phyloP scores from a whole-genome alignment of 2,113 vertebrate species.

The Amphiprion percula region DNA sequence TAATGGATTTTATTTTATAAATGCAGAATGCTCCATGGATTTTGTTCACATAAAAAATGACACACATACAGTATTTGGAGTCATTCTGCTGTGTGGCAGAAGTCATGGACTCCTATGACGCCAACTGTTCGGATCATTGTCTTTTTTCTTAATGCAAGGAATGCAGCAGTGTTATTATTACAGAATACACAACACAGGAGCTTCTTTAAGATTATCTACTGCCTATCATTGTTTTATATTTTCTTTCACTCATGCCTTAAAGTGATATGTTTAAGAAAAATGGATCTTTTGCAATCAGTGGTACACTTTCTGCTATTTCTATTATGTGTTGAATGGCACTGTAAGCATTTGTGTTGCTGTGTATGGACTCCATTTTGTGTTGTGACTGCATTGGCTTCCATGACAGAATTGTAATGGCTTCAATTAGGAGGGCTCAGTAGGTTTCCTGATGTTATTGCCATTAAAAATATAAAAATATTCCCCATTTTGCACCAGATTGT shows the following conservation, averaged over 20 bases:
- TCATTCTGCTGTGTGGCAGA: too few relatives aligned
- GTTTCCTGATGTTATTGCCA: constrained; percentile 18
- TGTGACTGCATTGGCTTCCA: neutral
- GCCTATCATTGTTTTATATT: too few relatives aligned
- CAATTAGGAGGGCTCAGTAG: constrained; percentile 17
- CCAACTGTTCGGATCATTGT: too few relatives aligned
- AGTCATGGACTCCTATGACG: too few relatives aligned
- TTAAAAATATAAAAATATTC: neutral
- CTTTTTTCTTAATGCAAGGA: too few relatives aligned
- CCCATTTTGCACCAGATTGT: neutral
- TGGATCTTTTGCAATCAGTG: too few relatives aligned
- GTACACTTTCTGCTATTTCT: neutral
- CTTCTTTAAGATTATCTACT: too few relatives aligned
- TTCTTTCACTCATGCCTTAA: too few relatives aligned
- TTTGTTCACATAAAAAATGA: constrained; percentile 12
- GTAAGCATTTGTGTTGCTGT: neutral
- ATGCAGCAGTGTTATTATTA: too few relatives aligned
- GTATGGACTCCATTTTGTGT: neutral
- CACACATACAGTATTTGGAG: too few relatives aligned
- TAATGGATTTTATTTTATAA: constrained; percentile 18
- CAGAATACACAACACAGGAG: too few relatives aligned
- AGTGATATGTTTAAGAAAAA: too few relatives aligned
- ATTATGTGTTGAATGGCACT: neutral
- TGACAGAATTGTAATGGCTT: constrained; percentile 19
- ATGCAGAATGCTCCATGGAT: constrained; percentile 12